These are phyloP conservation scores for Halcyon malimbica DNA, from an alignment of 2,113 vertebrate species.

Conservation along the genomic window DNA sequence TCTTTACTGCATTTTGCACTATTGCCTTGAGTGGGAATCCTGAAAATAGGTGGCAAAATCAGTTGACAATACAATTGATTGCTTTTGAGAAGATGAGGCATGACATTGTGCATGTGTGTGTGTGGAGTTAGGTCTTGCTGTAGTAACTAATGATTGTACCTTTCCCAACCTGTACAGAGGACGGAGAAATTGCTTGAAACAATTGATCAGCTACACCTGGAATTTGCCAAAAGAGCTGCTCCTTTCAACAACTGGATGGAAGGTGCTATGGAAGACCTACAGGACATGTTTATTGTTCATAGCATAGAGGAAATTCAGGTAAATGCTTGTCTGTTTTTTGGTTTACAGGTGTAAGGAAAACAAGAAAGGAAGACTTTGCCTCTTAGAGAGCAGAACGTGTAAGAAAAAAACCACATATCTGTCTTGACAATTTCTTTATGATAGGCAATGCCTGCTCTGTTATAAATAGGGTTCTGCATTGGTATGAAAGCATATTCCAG, in stretches of 20 bases:
- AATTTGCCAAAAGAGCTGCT: constrained; percentile 83
- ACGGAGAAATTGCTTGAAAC: constrained; percentile 83
- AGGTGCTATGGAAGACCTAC: constrained; percentile 89
- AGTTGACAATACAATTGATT: background rate
- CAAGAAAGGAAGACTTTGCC: background rate
- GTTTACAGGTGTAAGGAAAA: background rate
- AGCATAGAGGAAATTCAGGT: constrained; percentile 97
- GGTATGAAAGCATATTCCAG: background rate
- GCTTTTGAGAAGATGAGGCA: background rate
- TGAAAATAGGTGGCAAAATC: background rate
- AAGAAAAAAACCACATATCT: background rate
- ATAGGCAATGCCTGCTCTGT: background rate
- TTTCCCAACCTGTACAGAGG: constrained; percentile 69
- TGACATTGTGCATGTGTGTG: background rate
- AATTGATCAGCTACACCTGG: constrained; percentile 83
- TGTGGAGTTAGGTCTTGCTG: background rate
- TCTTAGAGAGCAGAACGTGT: background rate
- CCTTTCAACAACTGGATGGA: constrained; percentile 90
- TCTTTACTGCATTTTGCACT: background rate
- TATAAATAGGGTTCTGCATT: background rate
- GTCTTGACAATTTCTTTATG: background rate
- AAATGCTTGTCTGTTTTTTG: background rate
- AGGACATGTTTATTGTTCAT: constrained; percentile 94
- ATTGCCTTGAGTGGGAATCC: background rate
- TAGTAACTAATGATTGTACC: background rate